Base-by-base conservation (phyloP, 2,113 vertebrate genomes). In the Leptocoma aspasia region DNA sequence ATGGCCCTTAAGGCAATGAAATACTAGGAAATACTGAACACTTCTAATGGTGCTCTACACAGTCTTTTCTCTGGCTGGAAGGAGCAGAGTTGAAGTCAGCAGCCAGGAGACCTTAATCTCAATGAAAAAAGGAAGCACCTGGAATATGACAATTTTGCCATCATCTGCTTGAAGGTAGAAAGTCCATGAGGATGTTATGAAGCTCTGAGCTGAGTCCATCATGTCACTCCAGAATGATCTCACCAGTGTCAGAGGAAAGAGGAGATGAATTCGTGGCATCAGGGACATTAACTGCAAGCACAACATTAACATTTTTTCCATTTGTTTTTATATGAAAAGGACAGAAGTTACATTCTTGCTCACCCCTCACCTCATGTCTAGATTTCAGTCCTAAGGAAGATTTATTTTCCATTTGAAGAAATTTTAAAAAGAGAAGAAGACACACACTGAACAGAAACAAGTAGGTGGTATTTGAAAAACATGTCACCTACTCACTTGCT, bases 151-250 rank as follows among this genome's bases (percentile, higher is more conserved):
- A 44, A 99, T 98, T 97, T 98, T 99, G 81, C 99, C 99, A 96
- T 99, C 99, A 95, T 99, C 99, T 33, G 98, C 99, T 96, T 99
- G 99, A 94, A 99, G 98, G 97, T 99, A 99, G 96, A 99, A 99
- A 7, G 99, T 99, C 99, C 99, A 99, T 0, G 99, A 98, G 35
- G 99, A 99, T 10, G 98, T 98, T 92, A 99, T 99, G 80, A 99
- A 98, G 96, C 98, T 99, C 95, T 99, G 99, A 53, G 99, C 99
- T 15, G 99, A 99, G 97, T 97, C 99, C 98, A 99, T 98, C 89
- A 99, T 95, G 81, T 99, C 99, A 66, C 99, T 99, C 99, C 99
- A 99, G 86, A 99, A 98, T 1, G 98, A 99, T 79, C 98, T 98
- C 90, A 99, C 99, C 95, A 99, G 96, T 1, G 98, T 98, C 82